These are phyloP conservation scores for Papilio dardanus DNA, from an alignment of 1,140 invertebrate genomes.

Conservation along the genomic window DNA sequence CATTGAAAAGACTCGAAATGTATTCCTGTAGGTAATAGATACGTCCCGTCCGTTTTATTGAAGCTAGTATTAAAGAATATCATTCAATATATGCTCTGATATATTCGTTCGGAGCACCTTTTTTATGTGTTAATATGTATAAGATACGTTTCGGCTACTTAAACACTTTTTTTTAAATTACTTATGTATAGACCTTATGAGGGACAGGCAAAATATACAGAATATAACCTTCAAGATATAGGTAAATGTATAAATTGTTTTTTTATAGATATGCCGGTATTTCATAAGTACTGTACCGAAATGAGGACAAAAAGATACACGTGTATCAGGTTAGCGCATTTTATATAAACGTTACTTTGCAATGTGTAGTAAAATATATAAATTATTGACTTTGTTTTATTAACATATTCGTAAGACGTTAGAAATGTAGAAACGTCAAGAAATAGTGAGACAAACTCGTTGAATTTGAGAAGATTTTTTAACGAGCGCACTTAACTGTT, in stretches of 20 bases:
- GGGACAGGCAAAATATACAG: slow-evolving; percentile 8
- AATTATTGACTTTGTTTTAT: not conserved
- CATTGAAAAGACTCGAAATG: slow-evolving; percentile 33
- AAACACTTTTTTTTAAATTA: slow-evolving; percentile 17
- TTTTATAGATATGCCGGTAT: not conserved
- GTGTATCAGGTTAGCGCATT: not conserved
- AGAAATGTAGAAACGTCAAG: too few species aligned
- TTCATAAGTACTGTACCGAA: not conserved
- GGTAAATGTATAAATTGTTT: slow-evolving; percentile 24
- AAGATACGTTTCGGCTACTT: slow-evolving; percentile 3
- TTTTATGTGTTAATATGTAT: slow-evolving; percentile 6
- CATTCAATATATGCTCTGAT: slow-evolving; percentile 8
- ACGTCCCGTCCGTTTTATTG: slow-evolving; percentile 27
- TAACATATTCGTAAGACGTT: too few species aligned
- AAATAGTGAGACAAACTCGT: too few species aligned
- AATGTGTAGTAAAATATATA: not conserved
- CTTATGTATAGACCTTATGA: slow-evolving; percentile 4
- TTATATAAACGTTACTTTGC: not conserved
- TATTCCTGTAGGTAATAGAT: slow-evolving; percentile 37
- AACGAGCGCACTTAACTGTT: too few species aligned
- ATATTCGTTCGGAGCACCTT: not conserved
- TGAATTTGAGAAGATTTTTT: too few species aligned
- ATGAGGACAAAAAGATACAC: slow-evolving; percentile 1
- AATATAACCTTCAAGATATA: slow-evolving; percentile 18
- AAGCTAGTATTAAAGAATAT: slow-evolving; percentile 23